Conservation (phyloP, 2,797 vertebrate species). For the Pseudopleuronectes americanus region DNA sequence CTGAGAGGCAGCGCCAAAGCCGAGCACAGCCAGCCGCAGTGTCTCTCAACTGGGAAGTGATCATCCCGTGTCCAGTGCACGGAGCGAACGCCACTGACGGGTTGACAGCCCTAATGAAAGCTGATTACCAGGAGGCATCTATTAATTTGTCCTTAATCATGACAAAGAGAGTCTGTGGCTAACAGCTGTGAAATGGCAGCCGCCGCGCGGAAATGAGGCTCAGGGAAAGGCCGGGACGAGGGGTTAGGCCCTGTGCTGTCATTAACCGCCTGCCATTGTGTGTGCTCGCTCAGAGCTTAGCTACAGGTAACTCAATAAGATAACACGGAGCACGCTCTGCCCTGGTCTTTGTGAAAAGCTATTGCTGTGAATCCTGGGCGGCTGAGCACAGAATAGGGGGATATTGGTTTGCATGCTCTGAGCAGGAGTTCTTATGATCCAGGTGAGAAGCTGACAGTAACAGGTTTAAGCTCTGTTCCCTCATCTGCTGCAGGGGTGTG, state of each 20-base stretch:
- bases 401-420: constrained; percentile 82
- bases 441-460: constrained; percentile 88
- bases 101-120: constrained; percentile 85
- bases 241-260: constrained; percentile 78
- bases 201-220: constrained; percentile 86
- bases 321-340: constrained; percentile 71
- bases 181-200: constrained; percentile 88
- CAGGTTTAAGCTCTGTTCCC: constrained; percentile 82
- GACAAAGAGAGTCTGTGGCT: constrained; percentile 85
- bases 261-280: constrained; percentile 85
- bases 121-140: constrained; percentile 86
- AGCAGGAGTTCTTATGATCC: constrained; percentile 80
- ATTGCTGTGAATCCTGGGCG: constrained; percentile 71
- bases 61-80: constrained; percentile 74
- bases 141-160: constrained; percentile 86
- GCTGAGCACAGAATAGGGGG: constrained; percentile 74
- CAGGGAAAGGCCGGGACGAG: constrained; percentile 76
- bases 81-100: constrained; percentile 71
- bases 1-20: constrained; percentile 56
- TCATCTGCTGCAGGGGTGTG: constrained; percentile 75
- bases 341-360: constrained; percentile 75
- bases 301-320: constrained; percentile 85
- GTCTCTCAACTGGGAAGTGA: constrained; percentile 72
- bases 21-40: constrained; percentile 54
- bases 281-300: constrained; percentile 79